Evolutionary conservation across 2,888 invertebrate genomes (phyloP), one percentile per base, ranked within the genome.

Genomic region (Spicauda simplicius): DNA sequence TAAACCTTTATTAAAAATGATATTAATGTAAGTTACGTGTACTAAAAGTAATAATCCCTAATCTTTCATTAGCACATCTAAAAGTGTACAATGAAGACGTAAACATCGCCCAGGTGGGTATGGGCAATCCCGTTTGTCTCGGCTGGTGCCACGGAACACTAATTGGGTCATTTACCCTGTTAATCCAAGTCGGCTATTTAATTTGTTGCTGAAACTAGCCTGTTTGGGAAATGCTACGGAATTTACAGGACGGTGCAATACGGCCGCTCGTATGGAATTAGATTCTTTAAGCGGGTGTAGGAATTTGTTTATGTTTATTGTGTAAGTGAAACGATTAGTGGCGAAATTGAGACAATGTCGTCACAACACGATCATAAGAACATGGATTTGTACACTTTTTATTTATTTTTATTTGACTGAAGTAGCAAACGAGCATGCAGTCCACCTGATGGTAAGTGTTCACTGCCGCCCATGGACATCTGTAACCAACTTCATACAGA

Each of bases 101-200:
- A 45, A 65, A 65, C 53, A 25, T 45, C 30, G 41, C 14, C 64
- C 45, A 59, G 55, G 65, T 59, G 59, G 59, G 41, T 30, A 33
- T 60, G 59, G 65, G 59, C 59, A 55, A 60, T 60, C 54, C 18
- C 59, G 65, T 66, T 66, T 55, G 65, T 66, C 65, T 60, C 59
- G 64, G 54, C 48, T 30, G 60, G 59, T 60, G 59, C 54, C 59
- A 60, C 60, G 55, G 65, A 48, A 66, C 66, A 66, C 66, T 66
- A 66, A 66, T 66, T 66, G 66, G 61, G 61, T 20, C 61, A 48
- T 67, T 67, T 67, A 52, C 67, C 67, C 67, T 67, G 67, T 58
- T 67, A 67, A 67, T 67, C 67, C 67, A 52, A 56, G 61, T 61
- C 52, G 60, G 55, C 58, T 59, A 66, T 66, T 66, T 66, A 66